Conservation (phyloP, 2,888 invertebrate genomes). For the Dascillus cervinus region DNA sequence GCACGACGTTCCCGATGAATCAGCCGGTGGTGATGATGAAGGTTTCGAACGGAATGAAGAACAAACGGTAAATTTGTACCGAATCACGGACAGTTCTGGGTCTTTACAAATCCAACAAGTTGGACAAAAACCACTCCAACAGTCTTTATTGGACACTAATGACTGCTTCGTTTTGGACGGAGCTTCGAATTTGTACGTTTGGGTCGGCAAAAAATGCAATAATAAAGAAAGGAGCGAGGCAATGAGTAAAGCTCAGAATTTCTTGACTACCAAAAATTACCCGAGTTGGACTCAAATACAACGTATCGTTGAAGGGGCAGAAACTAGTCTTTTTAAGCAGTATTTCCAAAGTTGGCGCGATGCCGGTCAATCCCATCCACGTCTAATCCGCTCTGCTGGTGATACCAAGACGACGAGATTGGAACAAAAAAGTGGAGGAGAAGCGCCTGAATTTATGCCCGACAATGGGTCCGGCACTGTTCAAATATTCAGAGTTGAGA, state of each 20-base stretch:
- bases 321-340: constrained; percentile 82
- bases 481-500: constrained; percentile 44
- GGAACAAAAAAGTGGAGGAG: constrained; percentile 48
- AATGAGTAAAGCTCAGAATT: constrained; percentile 65
- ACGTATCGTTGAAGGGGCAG: constrained; percentile 73
- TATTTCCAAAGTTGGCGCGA: constrained; percentile 78
- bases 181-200: constrained; percentile 71
- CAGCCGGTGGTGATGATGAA: constrained; percentile 67
- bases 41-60: constrained; percentile 63
- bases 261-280: constrained; percentile 58
- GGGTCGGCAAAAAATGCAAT: constrained; percentile 73
- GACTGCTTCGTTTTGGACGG: constrained; percentile 76
- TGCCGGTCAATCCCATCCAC: constrained; percentile 52
- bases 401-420: constrained; percentile 29
- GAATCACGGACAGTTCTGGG: constrained; percentile 63
- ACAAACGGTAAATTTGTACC: constrained; percentile 56
- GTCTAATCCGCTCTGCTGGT: constrained; percentile 37
- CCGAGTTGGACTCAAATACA: constrained; percentile 70
- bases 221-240: constrained; percentile 66
- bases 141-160: constrained; percentile 62
- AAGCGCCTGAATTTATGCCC: constrained; percentile 66
- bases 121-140: constrained; percentile 61
- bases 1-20: constrained; percentile 61
- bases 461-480: constrained; percentile 59
- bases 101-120: constrained; percentile 59